A percentile compares a stretch with the other conserved stretches of the same genome.
phyloP scores from a whole-genome alignment of 53 echinoderm and acorn worm genomes.

The Apostichopus leukothele region DNA sequence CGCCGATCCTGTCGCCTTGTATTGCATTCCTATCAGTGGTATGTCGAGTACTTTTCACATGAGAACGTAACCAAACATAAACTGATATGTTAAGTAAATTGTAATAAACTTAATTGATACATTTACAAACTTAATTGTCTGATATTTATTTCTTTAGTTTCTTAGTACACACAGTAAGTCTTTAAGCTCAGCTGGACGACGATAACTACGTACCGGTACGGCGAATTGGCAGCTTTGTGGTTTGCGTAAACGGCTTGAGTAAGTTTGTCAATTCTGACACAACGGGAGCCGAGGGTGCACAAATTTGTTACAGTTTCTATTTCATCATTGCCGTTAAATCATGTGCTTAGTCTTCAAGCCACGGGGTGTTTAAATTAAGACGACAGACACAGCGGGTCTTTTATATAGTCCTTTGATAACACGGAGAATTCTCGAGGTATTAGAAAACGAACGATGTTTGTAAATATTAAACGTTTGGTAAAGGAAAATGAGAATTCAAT shows the following conservation, averaged over 20 bases:
- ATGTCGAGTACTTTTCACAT: no score
- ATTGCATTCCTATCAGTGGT: no score
- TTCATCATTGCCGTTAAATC: background rate
- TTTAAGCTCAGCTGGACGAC: no score
- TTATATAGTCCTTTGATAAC: slow-evolving; percentile 18
- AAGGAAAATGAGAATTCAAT: background rate
- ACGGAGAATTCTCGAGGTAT: background rate
- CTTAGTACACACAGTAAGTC: no score
- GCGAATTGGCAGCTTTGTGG: background rate
- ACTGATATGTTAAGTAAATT: no score
- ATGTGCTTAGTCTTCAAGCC: slow-evolving; percentile 23
- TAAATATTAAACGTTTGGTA: slow-evolving; percentile 1
- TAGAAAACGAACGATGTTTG: background rate
- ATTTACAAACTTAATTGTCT: no score
- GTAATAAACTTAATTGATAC: no score
- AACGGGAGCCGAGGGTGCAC: slow-evolving; percentile 28
- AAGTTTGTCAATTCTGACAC: slow-evolving; percentile 1
- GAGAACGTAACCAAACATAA: no score
- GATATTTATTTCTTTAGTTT: no score
- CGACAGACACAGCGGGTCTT: slow-evolving; percentile 22
- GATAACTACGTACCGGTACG: no score
- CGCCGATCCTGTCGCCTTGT: no score
- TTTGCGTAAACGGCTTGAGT: background rate
- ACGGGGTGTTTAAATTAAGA: background rate
- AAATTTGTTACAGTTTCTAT: slow-evolving; percentile 23